These are phyloP conservation scores for Pogoniulus pusillus DNA, from an alignment of 2,797 vertebrate species.

Conservation along the genomic window DNA sequence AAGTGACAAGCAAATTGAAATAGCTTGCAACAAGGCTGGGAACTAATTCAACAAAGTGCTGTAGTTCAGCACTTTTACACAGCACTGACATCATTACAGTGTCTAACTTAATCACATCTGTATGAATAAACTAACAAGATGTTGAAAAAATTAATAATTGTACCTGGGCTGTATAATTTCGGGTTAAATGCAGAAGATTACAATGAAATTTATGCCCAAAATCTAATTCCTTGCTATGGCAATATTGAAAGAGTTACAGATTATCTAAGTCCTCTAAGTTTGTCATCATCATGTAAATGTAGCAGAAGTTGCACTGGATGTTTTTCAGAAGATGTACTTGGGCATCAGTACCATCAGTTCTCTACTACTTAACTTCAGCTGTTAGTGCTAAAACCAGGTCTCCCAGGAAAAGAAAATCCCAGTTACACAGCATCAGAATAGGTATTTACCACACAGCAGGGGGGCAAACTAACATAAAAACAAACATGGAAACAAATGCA, in stretches of 20 bases:
- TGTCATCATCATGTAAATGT: not conserved
- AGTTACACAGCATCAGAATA: not conserved
- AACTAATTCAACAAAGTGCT: not conserved
- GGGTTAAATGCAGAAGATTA: not conserved
- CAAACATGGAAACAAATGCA: not conserved
- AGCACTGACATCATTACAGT: not conserved
- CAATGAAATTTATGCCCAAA: not conserved
- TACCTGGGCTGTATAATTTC: not conserved
- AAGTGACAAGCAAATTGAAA: constrained; percentile 20
- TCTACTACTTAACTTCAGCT: not conserved
- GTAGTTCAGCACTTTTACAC: not conserved
- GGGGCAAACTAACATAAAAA: not conserved
- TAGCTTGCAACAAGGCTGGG: not conserved
- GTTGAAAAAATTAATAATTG: not conserved
- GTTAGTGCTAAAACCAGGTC: not conserved
- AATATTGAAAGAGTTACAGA: not conserved
- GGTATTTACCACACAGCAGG: not conserved
- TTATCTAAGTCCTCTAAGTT: not conserved
- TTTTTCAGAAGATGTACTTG: not conserved
- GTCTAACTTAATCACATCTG: not conserved
- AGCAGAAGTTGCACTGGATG: not conserved
- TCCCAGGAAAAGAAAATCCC: not conserved
- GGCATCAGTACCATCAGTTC: not conserved
- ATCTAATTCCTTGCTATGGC: not conserved
- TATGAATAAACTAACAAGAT: not conserved